A percentile compares a stretch with the other conserved stretches of the same genome.
Evolutionary conservation across 2,113 vertebrate genomes (phyloP).

Genomic region (Chloropsis cyanopogon): DNA sequence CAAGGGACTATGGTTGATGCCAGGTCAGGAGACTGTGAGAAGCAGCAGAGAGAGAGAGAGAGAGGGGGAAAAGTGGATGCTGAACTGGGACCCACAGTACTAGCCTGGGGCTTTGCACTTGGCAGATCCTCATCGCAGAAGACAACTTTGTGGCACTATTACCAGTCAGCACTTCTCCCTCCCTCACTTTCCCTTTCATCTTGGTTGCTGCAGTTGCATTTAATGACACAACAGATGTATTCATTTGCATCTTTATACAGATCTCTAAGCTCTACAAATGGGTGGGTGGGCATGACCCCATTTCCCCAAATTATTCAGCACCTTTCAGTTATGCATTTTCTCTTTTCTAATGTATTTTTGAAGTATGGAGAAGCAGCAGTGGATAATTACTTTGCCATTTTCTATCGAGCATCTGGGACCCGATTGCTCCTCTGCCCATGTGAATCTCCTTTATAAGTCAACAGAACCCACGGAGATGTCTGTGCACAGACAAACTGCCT

Average conservation of each 20-base stretch:
- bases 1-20: not conserved
- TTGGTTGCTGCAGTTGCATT: constrained; percentile 59
- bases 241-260: constrained; percentile 65
- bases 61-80: not conserved
- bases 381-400: not conserved
- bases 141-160: constrained; percentile 27
- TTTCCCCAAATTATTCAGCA: constrained; percentile 63
- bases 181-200: constrained; percentile 50
- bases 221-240: constrained; percentile 69
- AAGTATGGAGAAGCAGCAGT: not conserved
- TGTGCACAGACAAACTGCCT: not conserved
- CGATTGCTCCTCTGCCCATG: rapidly evolving
- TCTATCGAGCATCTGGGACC: constrained; percentile 6
- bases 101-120: constrained; percentile 13
- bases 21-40: not conserved
- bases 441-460: not conserved
- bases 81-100: not conserved
- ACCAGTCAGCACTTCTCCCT: constrained; percentile 54
- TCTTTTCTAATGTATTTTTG: constrained; percentile 17
- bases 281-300: constrained; percentile 54
- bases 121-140: constrained; percentile 34
- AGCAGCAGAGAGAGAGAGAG: not conserved
- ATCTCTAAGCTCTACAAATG: constrained; percentile 61
- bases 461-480: not conserved
- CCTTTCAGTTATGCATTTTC: constrained; percentile 48